Percentiles rank a stretch among this genome's conserved stretches.
phyloP scores from a whole-genome alignment of 2,888 invertebrate species.

The Xanthostigma xanthostigma region DNA sequence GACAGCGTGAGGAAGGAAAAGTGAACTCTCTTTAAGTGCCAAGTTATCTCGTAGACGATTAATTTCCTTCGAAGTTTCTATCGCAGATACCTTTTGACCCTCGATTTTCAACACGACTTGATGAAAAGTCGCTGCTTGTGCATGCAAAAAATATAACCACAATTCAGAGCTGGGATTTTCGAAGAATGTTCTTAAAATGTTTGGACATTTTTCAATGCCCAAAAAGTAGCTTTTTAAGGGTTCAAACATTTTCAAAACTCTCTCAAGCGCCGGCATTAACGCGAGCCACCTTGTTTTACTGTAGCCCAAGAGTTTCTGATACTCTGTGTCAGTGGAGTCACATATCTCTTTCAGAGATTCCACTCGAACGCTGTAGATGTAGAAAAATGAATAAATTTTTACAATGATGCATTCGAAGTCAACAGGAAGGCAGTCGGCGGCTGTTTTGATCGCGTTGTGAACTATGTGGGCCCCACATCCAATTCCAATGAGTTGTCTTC shows the following conservation, averaged over 20 bases:
- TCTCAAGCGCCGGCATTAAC: conserved; percentile 14
- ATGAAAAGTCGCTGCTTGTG: conserved; percentile 13
- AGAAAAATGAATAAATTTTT: conserved; percentile 15
- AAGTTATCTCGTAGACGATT: conserved; percentile 2
- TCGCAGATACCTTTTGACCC: conserved; percentile 13
- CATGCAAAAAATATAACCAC: conserved; percentile 16
- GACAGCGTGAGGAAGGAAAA: conserved; percentile 3
- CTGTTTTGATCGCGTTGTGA: conserved; percentile 10
- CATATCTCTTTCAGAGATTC: conserved; percentile 16
- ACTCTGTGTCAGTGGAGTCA: conserved; percentile 13
- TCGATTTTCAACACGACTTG: conserved; percentile 7
- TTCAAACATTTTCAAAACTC: conserved; percentile 16
- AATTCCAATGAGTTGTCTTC: conserved; percentile 9
- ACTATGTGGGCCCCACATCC: conserved; percentile 17
- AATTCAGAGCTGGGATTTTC: conserved; percentile 14
- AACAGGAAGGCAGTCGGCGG: conserved; percentile 13
- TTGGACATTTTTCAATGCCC: conserved; percentile 17
- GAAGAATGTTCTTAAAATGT: conserved; percentile 16
- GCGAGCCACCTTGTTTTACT: conserved; percentile 16
- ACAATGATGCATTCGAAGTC: conserved; percentile 16
- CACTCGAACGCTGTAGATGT: conserved; percentile 15
- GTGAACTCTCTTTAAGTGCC: background rate
- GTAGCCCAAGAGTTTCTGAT: conserved; percentile 15
- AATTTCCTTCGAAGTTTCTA: conserved; percentile 8
- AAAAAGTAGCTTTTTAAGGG: conserved; percentile 17